A percentile compares a stretch with the other conserved stretches of the same genome.
Evolutionary conservation across 1,140 invertebrate genomes (phyloP).

Genomic region (Nasonia longicornis): DNA sequence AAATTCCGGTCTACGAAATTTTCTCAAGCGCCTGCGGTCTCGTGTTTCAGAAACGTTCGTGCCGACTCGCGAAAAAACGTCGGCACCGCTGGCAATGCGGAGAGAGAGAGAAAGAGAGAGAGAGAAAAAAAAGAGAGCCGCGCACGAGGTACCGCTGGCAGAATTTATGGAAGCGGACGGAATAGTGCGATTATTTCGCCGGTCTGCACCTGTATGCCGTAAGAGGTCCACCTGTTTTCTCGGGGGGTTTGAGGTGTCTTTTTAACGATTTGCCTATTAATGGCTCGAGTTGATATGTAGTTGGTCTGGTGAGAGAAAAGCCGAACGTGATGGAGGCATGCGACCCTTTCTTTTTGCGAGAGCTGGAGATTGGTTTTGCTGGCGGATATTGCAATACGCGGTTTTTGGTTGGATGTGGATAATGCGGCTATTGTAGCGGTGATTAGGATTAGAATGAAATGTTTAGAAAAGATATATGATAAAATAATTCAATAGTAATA

Average conservation of each 20-base stretch:
- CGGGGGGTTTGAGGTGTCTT: constrained; percentile 6
- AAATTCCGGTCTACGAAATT: neutral
- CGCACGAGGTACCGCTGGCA: neutral
- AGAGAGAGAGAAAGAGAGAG: neutral
- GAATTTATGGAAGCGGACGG: neutral
- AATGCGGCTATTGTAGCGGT: neutral
- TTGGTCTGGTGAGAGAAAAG: neutral
- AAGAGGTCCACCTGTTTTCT: neutral
- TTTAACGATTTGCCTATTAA: constrained; percentile 31
- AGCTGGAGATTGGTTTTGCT: too few relatives aligned
- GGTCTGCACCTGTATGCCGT: neutral
- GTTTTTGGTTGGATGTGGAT: neutral
- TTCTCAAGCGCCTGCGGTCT: neutral
- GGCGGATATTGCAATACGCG: too few relatives aligned
- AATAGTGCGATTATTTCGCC: neutral
- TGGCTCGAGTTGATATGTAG: too few relatives aligned
- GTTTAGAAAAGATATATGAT: too few relatives aligned
- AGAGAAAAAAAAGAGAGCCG: neutral
- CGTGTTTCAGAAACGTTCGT: neutral
- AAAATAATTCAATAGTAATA: too few relatives aligned
- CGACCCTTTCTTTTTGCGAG: constrained; percentile 4
- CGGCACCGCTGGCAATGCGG: neutral
- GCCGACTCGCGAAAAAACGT: neutral
- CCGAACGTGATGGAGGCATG: neutral
- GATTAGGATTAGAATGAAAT: too few relatives aligned